Evolutionary conservation across 2,888 invertebrate species (phyloP), one percentile per base, ranked within the genome.

Genomic region (Bugula neritina): DNA sequence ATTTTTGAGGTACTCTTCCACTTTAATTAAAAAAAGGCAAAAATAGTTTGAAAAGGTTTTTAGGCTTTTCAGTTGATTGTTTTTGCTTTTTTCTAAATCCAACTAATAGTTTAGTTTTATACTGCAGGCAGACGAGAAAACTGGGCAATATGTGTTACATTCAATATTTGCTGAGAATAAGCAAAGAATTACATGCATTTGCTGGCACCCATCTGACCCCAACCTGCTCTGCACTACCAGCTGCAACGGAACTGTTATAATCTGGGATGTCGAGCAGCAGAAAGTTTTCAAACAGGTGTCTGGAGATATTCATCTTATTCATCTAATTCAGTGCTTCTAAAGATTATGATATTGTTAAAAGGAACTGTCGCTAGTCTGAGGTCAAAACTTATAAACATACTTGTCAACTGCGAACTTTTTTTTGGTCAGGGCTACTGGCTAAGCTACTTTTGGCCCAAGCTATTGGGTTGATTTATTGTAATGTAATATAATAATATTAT

Each of bases 91-190:
- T 54, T 54, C 54, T 54, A n/a, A 54, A 13, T n/a, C 13, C 54
- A n/a, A 13, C n/a, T 13, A 13, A 13, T 54, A 54, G 54, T n/a
- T 13, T n/a, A n/a, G 13, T 54, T 54, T 13, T n/a, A n/a, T 54
- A n/a, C 13, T n/a, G 13, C 17, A 43, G 43, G 43, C 5, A 43
- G 43, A 43, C 43, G 17, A 43, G 10, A 27, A n/a, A n/a, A 54
- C 25, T 29, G 52, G 52, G 1, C 70, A 70, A 3, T 70, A 70
- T 77, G 77, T 78, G 69, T 76, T 85, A 71, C 77, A 82, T 57
- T 83, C 84, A 58, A 85, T 85, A 74, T 80, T 85, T 79, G 81
- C 85, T 2, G 83, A 84, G 72, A 85, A 85, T 76, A 84, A 82
- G 73, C 84, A 84, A 74, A 83, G 84, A 2, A 83, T 85, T 72